These are phyloP conservation scores for Cyprinodon brontotheroides DNA, from an alignment of 2,113 vertebrate genomes.

Conservation along the genomic window DNA sequence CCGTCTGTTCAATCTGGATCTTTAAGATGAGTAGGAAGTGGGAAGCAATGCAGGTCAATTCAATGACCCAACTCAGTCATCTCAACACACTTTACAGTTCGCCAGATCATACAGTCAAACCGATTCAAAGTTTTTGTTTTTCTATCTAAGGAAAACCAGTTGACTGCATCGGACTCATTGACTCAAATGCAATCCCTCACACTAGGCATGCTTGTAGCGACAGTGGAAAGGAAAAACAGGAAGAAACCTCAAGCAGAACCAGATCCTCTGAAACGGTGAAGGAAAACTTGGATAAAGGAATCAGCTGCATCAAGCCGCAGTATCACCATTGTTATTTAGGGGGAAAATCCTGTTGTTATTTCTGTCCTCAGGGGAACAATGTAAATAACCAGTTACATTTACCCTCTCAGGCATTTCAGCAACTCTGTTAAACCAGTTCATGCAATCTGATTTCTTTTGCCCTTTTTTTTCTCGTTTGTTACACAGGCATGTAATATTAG, in stretches of 20 bases:
- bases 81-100: no score
- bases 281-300: conserved; percentile 25
- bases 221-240: no score
- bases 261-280: conserved; percentile 9
- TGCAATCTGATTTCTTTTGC: not conserved
- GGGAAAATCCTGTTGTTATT: not conserved
- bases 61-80: no score
- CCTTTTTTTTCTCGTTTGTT: not conserved
- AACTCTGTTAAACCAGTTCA: not conserved
- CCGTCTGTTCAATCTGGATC: conserved; percentile 1
- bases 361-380: not conserved
- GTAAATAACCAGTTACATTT: not conserved
- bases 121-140: no score
- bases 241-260: no score
- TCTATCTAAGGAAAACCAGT: no score
- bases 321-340: not conserved
- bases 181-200: no score
- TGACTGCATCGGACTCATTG: no score
- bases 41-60: conserved; percentile 35
- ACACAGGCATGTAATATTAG: not conserved
- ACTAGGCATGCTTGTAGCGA: no score
- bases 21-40: conserved; percentile 63
- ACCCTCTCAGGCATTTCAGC: not conserved
- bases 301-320: not conserved
- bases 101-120: no score